Evolutionary conservation across 2,797 vertebrate species (phyloP).

Genomic region (Cyprinodon diabolis): DNA sequence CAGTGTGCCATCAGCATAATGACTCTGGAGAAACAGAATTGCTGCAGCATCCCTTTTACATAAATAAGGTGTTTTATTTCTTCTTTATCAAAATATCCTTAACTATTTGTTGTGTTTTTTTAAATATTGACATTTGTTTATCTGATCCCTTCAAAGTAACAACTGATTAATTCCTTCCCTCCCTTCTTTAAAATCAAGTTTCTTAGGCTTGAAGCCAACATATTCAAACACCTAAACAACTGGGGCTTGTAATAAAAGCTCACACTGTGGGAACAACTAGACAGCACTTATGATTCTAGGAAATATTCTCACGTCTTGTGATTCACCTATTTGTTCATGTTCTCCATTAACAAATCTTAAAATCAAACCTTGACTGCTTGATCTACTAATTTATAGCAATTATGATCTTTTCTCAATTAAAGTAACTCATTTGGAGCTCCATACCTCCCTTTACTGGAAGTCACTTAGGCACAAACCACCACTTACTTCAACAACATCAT

Average conservation of each 20-base stretch:
- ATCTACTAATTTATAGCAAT: not conserved
- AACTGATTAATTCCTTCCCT: no score
- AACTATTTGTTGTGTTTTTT: not conserved
- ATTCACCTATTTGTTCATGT: not conserved
- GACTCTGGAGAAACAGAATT: not conserved
- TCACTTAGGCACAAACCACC: not conserved
- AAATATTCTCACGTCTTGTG: not conserved
- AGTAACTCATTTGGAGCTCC: not conserved
- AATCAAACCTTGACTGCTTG: not conserved
- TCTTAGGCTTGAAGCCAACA: no score
- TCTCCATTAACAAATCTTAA: not conserved
- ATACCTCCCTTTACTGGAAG: not conserved
- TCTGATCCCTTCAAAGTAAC: not conserved
- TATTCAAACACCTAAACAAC: not conserved
- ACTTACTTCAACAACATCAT: not conserved
- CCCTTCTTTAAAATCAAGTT: no score
- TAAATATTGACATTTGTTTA: not conserved
- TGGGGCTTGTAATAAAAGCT: not conserved
- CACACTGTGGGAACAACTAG: not conserved
- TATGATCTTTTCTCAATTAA: not conserved
- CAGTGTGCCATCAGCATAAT: no score
- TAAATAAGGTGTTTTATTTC: no score
- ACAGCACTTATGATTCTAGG: not conserved
- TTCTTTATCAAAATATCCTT: no score
- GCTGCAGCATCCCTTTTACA: not conserved